Evolutionary conservation across 2,888 invertebrate genomes (phyloP), one percentile per base, ranked within the genome.

Genomic region (Lumbricus terrestris): DNA sequence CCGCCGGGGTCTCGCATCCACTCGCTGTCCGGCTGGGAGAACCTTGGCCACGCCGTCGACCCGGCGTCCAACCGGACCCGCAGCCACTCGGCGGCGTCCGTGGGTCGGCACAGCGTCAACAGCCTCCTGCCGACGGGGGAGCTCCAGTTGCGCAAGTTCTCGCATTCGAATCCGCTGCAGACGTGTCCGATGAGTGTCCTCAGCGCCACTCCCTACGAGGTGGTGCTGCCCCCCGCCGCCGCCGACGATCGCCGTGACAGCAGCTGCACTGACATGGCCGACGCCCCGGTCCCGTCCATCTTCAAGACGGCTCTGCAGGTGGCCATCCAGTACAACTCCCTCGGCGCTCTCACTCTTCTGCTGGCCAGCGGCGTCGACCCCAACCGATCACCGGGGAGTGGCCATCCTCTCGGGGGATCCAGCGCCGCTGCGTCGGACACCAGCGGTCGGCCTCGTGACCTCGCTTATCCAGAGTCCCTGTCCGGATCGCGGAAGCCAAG

Each of bases 291-390:
- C 6, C 93, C 95, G 88, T 34, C 54, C 40, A 95, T 96, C 90
- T 96, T 96, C 93, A 94, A 95, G 91, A 96, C 96, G 93, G 96
- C 96, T 82, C 94, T 96, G 38, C 96, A 96, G 94, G 92, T 94
- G 29, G 96, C 96, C 33, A 95, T 96, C 89, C 96, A 96, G 92
- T 95, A 96, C 93, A 95, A 96, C 89, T 95, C 96, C 34, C 94
- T 95, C 82, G 96, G 96, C 92, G 96, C 96, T 29, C 91, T 91
- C 88, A 85, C 54, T 47, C 94, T 96, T 40, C 94, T 96, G 85
- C 95, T 96, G 88, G 96, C 95, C 90, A 95, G 95, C 93, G 95
- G 96, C 47, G 95, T 96, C 90, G 96, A 96, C 92, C 96, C 96
- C 3, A 96, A 96, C 93, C 95, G 95, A 91, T 35, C 37, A 34